Percentiles rank a stretch among this genome's conserved stretches.
Evolutionary conservation across 2,113 vertebrate species (phyloP).

Genomic region (Crotophaga sulcirostris): DNA sequence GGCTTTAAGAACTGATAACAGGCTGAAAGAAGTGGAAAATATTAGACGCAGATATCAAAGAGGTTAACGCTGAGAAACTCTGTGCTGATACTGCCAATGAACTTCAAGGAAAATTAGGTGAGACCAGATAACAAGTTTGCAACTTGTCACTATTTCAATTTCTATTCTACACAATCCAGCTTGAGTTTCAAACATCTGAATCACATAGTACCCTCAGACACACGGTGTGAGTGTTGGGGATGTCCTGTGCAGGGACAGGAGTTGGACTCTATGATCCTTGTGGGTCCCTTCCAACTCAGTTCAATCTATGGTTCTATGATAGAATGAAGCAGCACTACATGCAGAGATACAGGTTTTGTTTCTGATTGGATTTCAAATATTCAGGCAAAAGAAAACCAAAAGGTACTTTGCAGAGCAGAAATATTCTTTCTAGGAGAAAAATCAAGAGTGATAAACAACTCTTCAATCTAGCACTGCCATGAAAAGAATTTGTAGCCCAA

Average conservation of each 20-base stretch:
- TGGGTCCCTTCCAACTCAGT: too few relatives aligned
- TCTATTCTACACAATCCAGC: background rate
- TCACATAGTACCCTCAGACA: background rate
- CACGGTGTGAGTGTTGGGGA: too few relatives aligned
- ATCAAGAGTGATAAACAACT: background rate
- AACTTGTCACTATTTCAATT: background rate
- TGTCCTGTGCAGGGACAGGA: too few relatives aligned
- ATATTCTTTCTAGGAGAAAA: background rate
- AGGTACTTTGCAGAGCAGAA: background rate
- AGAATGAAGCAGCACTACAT: background rate
- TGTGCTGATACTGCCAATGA: background rate
- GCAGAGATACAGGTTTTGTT: background rate
- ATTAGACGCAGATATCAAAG: background rate
- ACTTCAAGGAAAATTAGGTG: background rate
- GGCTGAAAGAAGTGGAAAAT: background rate
- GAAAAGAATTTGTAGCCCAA: background rate
- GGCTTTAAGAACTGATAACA: background rate
- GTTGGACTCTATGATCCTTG: too few relatives aligned
- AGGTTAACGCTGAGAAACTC: background rate
- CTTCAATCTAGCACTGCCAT: background rate
- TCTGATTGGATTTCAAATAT: background rate
- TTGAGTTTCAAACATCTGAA: background rate
- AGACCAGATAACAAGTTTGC: background rate
- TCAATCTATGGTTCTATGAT: too few relatives aligned
- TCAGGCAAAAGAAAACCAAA: background rate